Evolutionary conservation across 1,140 invertebrate genomes (phyloP), one percentile per base, ranked within the genome.

Genomic region (Scaptomyza montana): DNA sequence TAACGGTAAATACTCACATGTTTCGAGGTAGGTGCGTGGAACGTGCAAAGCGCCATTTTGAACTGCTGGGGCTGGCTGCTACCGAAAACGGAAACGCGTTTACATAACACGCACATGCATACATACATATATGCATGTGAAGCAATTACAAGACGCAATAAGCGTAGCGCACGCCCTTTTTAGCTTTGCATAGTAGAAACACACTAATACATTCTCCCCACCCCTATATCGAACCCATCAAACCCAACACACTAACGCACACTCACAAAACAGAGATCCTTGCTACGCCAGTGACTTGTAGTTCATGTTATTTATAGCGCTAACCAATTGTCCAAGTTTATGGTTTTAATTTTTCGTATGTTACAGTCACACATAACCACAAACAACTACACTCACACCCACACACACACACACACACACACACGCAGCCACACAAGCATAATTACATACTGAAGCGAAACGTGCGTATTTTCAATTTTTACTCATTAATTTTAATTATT

Each of bases 401-500:
- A 47, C 33, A 45, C 50, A 65, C 43, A 60, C 66, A 53, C 53
- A 45, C 49, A 54, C 43, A 47, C 33, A 45, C 50, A 43, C 45
- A 45, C 50, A 65, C 39, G n/a, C 21, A 41, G 30, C 53, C 8
- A n/a, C 36, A 54, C 39, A 47, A 33, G 50, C 45, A 68, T 73
- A 67, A 67, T 73, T 62, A 68, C 21, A 4, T 61, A 33, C 49
- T 16, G 16, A 39, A 21, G 36, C 50, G 49, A 84, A 71, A 87
- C 82, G 81, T 86, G 81, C 75, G 77, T 74, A 82, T 87, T 87
- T 87, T 89, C 79, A 89, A 87, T 87, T 84, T 76, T 84, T 73
- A 66, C 84, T 87, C 84, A 87, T 87, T 87, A 87, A 87, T 87
- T 87, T 87, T 87, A 87, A 87, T 87, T 87, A 89, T 87, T 87